A percentile compares a stretch with the other conserved stretches of the same genome.
These are phyloP conservation scores for Triops cancriformis DNA, from an alignment of 1,140 invertebrate species.

Conservation along the genomic window DNA sequence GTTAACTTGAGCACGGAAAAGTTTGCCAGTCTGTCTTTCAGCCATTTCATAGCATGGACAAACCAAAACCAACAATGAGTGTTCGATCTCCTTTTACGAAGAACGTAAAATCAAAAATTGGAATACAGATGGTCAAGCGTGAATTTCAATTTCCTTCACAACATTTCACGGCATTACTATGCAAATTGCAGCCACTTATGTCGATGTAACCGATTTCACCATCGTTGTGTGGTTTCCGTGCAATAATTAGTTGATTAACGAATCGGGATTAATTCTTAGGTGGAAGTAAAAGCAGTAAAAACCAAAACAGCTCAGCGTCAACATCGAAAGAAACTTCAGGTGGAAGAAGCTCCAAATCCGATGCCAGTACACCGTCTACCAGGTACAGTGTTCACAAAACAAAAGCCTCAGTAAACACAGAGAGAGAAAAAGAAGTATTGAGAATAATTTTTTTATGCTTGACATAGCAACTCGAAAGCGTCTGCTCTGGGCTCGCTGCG, in stretches of 20 bases:
- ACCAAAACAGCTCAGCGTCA: background rate
- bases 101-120: too few species aligned
- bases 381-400: background rate
- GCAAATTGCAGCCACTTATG: too few species aligned
- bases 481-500: constrained; percentile 68
- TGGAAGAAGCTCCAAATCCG: constrained; percentile 4
- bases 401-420: constrained; percentile 6
- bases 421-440: constrained; percentile 16
- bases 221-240: too few species aligned
- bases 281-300: constrained; percentile 19
- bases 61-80: too few species aligned
- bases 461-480: constrained; percentile 56
- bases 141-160: too few species aligned
- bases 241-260: background rate
- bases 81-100: too few species aligned
- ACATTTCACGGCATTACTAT: too few species aligned
- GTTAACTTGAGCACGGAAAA: too few species aligned
- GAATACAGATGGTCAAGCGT: too few species aligned
- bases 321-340: constrained; percentile 16
- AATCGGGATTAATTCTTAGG: constrained; percentile 22
- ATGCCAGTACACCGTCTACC: constrained; percentile 19
- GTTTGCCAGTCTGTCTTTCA: too few species aligned
- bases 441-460: constrained; percentile 29
- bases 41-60: too few species aligned
- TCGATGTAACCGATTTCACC: too few species aligned